Percentiles rank a stretch among this genome's conserved stretches.
Conservation (phyloP, 2,797 vertebrate species). For the Sparus aurata region DNA sequence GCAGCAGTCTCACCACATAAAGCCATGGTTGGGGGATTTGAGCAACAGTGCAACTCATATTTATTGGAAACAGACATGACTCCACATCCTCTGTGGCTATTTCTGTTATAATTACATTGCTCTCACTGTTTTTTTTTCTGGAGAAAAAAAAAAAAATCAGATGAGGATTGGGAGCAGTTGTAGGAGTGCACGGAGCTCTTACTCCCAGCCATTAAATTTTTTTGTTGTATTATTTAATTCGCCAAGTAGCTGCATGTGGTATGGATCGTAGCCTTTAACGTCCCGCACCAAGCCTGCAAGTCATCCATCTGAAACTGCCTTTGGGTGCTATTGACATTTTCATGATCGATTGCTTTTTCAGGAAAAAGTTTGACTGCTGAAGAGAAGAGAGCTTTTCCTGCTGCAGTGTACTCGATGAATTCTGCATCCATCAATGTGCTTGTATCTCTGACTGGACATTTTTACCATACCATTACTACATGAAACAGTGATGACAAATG, state of each 20-base stretch:
- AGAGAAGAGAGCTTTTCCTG: conserved; percentile 45
- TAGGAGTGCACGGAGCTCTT: conserved; percentile 35
- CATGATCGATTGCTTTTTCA: conserved; percentile 48
- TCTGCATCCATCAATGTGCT: conserved; percentile 62
- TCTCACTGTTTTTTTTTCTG: conserved; percentile 52
- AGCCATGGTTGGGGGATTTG: conserved; percentile 31
- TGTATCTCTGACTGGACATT: conserved; percentile 41
- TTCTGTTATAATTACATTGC: conserved; percentile 44
- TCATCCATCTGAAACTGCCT: conserved; percentile 43
- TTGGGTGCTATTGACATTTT: conserved; percentile 47
- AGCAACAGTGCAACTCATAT: conserved; percentile 47
- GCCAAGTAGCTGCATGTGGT: conserved; percentile 35
- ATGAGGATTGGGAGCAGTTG: conserved; percentile 36
- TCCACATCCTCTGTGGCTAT: conserved; percentile 40
- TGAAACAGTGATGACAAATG: conserved; percentile 55
- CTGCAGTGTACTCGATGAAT: conserved; percentile 37
- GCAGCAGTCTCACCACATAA: conserved; percentile 63
- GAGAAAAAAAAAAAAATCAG: conserved; percentile 41
- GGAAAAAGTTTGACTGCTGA: conserved; percentile 33
- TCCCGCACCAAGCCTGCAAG: conserved; percentile 38
- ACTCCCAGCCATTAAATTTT: conserved; percentile 27
- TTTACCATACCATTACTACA: conserved; percentile 39
- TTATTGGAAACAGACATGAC: conserved; percentile 39
- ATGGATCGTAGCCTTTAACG: conserved; percentile 44
- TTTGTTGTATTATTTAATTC: conserved; percentile 39